Evolutionary conservation across 2,113 vertebrate genomes (phyloP), one percentile per base, ranked within the genome.

Genomic region (Phyllostomus hastatus): DNA sequence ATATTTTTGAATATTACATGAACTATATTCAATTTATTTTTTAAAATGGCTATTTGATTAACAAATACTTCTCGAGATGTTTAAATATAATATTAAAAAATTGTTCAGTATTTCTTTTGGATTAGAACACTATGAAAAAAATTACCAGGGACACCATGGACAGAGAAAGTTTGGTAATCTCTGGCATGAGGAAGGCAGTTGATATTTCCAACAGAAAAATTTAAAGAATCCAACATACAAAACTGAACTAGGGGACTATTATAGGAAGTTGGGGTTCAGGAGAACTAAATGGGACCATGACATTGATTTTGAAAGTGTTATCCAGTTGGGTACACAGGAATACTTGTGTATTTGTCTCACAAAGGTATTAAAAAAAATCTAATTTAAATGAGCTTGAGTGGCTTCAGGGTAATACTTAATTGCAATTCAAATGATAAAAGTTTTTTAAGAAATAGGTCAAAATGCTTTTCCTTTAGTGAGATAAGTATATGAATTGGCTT

Each of bases 381-480:
- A 22, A 92, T 88, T 95, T 92, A 88, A 94, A 92, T 76, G 82
- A 93, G 33, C 38, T 59, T n/a, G 46, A 84, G 6, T 76, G 20
- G 3, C 67, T 92, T 86, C n/a, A 84, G 70, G n/a, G 59, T 96
- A 78, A 70, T 46, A 38, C 26, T 86, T 82, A 78, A 85, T 79
- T 79, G 85, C 20, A 96, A 96, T 95, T 75, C 28, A 82, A 75
- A 94, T 82, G 78, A 64, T 46, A 73, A 86, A 95, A 59, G 22
- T 88, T 48, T 48, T 88, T 95, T 88, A 95, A 75, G 12, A 93
- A 97, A 89, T 50, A 91, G 61, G 20, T 90, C 54, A 86, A 88
- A 87, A 87, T 90, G 9, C 5, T 83, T 94, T n/a, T 69, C 72
- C 59, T 75, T 76, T 33, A 93, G 38, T 64, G 43, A 81, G 26